phyloP scores from a whole-genome alignment of 2,113 vertebrate species.

The Oriolus oriolus region DNA sequence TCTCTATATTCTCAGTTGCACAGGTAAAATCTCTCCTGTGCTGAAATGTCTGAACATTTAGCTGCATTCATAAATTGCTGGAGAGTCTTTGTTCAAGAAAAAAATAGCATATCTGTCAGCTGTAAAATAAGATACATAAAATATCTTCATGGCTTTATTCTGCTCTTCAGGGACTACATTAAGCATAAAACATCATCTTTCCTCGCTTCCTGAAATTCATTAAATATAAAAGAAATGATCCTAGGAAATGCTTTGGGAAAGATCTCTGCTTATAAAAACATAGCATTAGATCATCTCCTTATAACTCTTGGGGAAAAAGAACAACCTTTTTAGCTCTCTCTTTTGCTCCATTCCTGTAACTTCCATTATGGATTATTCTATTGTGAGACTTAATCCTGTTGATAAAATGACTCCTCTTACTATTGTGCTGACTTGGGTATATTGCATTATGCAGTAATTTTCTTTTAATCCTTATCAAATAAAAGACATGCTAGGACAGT shows the following conservation, averaged over 20 bases:
- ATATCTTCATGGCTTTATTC: background rate
- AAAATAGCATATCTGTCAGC: background rate
- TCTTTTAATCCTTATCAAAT: slow-evolving; percentile 41
- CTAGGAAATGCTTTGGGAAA: background rate
- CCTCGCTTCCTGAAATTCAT: background rate
- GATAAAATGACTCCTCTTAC: slow-evolving; percentile 35
- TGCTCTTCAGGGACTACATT: background rate
- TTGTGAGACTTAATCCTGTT: slow-evolving; percentile 42
- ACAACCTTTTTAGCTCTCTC: background rate
- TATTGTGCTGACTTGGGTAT: background rate
- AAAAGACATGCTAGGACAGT: background rate
- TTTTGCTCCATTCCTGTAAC: background rate
- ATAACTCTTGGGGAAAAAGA: background rate
- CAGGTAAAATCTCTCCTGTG: background rate
- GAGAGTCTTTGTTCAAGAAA: background rate
- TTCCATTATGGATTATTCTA: slow-evolving; percentile 36
- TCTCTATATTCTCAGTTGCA: background rate
- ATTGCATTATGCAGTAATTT: slow-evolving; percentile 39
- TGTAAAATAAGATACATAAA: background rate
- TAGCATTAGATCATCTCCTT: background rate
- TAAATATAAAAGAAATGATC: slow-evolving; percentile 17
- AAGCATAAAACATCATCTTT: background rate
- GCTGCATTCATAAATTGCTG: background rate
- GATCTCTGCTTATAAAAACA: slow-evolving; percentile 6
- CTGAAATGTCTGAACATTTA: background rate